Evolutionary conservation across 2,888 invertebrate genomes (phyloP), one percentile per base, ranked within the genome.

Genomic region (Epirrita christyi): DNA sequence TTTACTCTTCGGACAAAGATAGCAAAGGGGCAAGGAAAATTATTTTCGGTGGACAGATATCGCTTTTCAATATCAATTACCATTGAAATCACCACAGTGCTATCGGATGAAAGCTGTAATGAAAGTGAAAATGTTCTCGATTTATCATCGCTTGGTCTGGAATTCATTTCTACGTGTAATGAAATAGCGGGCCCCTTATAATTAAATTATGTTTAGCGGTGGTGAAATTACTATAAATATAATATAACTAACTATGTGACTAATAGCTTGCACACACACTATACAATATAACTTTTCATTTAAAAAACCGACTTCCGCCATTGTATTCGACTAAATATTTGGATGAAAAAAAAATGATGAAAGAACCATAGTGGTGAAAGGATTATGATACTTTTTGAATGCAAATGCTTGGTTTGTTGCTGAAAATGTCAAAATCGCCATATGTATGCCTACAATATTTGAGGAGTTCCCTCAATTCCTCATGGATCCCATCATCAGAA

Each of bases 81-180:
- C 63, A 56, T 53, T 63, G 62, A 60, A 63, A 67, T 55, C 55
- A 59, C 62, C 58, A 61, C 66, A 72, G 66, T 34, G 71, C 70
- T 72, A 73, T 75, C 65, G 65, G 73, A 73, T 74, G 70, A 66
- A 69, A 67, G 68, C 64, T 65, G 21, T 75, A 74, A 75, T 77
- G 73, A 71, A 71, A 72, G 72, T 68, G 70, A 71, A 78, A 72
- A 78, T 75, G 69, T 64, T 55, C 61, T 63, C 70, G 66, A 75
- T 79, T 73, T 71, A 70, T 78, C 75, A 75, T 75, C 72, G 72
- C 72, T 21, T 21, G 21, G 21, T 21, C 21, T 59, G 67, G 51
- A 57, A 59, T 61, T 58, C 58, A 58, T 59, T 52, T 60, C 48
- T 21, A 38, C 40, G 14, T 38, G 47, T 46, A 45, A 46, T 54